phyloP scores from a whole-genome alignment of 2,797 vertebrate species.

The Hippopotamyrus pictus region DNA sequence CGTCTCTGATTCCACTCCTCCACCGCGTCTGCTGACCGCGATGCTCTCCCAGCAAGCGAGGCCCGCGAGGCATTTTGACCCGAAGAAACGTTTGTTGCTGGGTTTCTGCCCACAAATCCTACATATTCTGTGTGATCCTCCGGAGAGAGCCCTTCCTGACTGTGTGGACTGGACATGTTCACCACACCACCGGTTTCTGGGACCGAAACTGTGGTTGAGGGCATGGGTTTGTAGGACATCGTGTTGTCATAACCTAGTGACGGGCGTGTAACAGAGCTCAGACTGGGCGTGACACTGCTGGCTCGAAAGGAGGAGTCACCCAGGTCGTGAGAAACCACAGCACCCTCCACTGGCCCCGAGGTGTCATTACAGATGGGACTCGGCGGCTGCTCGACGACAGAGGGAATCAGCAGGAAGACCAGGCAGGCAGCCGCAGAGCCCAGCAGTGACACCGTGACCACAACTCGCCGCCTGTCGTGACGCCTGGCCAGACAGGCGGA shows the following conservation, averaged over 20 bases:
- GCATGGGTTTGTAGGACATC: not conserved
- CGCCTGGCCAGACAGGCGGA: conserved; percentile 60
- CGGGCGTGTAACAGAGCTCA: not conserved
- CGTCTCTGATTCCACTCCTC: not conserved
- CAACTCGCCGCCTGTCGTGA: conserved; percentile 59
- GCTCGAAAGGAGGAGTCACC: not conserved
- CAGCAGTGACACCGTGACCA: conserved; percentile 59
- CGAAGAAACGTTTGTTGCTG: rapidly evolving
- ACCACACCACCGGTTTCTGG: not conserved
- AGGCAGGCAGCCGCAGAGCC: conserved; percentile 59
- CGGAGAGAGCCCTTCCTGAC: not conserved
- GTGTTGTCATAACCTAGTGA: not conserved
- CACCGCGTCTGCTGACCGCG: conserved; percentile 27
- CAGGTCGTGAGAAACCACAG: not conserved
- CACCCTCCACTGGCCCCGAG: not conserved
- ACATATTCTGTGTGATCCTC: not conserved
- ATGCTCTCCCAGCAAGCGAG: conserved; percentile 20
- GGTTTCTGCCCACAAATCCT: not conserved
- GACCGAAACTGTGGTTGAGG: not conserved
- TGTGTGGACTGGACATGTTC: not conserved
- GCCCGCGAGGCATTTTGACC: not conserved
- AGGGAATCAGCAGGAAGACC: conserved; percentile 64
- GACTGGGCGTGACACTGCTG: not conserved
- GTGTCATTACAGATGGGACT: conserved; percentile 50
- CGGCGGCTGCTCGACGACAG: conserved; percentile 9